phyloP scores from a whole-genome alignment of 1,140 invertebrate species.

The Anthonomus grandis region DNA sequence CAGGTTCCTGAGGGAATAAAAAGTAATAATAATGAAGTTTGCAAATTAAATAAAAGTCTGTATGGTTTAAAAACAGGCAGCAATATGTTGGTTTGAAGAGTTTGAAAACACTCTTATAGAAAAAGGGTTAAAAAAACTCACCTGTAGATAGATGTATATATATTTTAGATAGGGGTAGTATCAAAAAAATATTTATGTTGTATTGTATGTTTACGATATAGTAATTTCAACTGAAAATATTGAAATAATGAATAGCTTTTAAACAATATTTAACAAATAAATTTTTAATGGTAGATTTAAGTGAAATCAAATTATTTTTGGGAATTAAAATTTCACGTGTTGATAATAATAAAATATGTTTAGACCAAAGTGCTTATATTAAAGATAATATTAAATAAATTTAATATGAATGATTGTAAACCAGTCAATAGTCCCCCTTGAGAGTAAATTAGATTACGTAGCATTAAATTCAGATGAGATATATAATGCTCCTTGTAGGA shows the following conservation, averaged over 20 bases:
- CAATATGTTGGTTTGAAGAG: constrained; percentile 39
- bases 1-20: constrained; percentile 44
- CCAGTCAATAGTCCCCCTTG: constrained; percentile 28
- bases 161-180: constrained; percentile 29
- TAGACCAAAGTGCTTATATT: constrained; percentile 25
- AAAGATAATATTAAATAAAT: constrained; percentile 34
- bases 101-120: constrained; percentile 35
- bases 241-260: constrained; percentile 29
- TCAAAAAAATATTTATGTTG: constrained; percentile 30
- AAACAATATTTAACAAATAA: constrained; percentile 15
- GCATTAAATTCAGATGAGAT: constrained; percentile 32
- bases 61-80: constrained; percentile 50
- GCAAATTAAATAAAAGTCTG: no score
- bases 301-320: no score
- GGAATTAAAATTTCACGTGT: no score
- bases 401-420: constrained; percentile 39
- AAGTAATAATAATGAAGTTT: constrained; percentile 26
- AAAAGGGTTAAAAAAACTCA: constrained; percentile 37
- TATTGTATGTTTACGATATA: constrained; percentile 37
- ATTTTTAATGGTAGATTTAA: constrained; percentile 15
- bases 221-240: constrained; percentile 26
- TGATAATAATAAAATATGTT: no score
- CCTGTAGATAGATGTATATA: constrained; percentile 38
- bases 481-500: constrained; percentile 36
- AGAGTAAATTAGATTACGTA: constrained; percentile 33